Conservation (phyloP, 2,888 invertebrate species). For the Anticlea derivata region DNA sequence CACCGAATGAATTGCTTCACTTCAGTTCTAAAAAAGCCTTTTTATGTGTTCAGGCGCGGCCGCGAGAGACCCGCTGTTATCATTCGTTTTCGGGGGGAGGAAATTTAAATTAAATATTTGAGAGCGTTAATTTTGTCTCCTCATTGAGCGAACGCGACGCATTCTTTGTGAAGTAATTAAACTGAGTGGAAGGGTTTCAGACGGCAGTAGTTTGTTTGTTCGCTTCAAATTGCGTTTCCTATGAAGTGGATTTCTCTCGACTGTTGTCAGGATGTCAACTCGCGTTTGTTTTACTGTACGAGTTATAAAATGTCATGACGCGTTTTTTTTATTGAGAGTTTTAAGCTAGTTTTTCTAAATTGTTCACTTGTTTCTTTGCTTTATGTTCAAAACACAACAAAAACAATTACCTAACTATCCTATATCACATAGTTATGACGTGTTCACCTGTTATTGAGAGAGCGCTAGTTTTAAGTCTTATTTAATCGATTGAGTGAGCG, state of each 20-base stretch:
- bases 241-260: conserved; percentile 73
- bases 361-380: too few species aligned
- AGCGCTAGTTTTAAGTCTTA: background rate
- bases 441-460: too few species aligned
- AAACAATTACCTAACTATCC: too few species aligned
- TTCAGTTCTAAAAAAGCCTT: conserved; percentile 55
- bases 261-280: conserved; percentile 59
- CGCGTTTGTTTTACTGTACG: conserved; percentile 31
- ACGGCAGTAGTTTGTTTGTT: conserved; percentile 82
- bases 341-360: too few species aligned
- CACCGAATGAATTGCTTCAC: conserved; percentile 71
- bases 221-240: conserved; percentile 80
- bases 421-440: background rate
- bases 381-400: too few species aligned
- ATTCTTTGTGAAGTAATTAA: conserved; percentile 84
- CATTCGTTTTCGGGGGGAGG: conserved; percentile 76
- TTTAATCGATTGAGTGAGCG: too few species aligned
- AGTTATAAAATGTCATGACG: conserved; percentile 21
- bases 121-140: conserved; percentile 84
- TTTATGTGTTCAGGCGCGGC: conserved; percentile 56
- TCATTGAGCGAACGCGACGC: conserved; percentile 82
- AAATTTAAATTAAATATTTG: conserved; percentile 85
- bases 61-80: conserved; percentile 71
- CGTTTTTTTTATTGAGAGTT: too few species aligned
- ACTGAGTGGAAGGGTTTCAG: conserved; percentile 82